Percentiles rank a stretch among this genome's conserved stretches.
Conservation (phyloP, 1,140 invertebrate species). For the Linepithema humile region DNA sequence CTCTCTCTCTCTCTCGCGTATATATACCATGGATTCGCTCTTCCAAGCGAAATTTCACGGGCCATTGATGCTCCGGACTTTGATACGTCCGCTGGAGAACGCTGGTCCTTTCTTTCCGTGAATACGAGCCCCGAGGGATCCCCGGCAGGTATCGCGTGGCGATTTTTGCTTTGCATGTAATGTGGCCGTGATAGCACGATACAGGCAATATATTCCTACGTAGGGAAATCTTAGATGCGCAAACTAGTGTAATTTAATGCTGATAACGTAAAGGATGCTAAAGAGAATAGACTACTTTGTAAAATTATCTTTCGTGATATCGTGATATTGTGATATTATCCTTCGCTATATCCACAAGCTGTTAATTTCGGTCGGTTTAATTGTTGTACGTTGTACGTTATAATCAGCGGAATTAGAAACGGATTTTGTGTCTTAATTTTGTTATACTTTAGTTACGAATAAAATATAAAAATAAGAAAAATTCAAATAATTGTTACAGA, state of each 20-base stretch:
- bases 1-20: slow-evolving; percentile 11
- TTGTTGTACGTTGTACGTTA: neutral
- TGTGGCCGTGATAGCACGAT: slow-evolving; percentile 16
- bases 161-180: slow-evolving; percentile 48
- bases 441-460: neutral
- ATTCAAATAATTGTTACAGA: neutral
- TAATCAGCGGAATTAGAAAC: neutral
- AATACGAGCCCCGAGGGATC: slow-evolving; percentile 36
- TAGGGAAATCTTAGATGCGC: neutral
- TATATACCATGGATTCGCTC: slow-evolving; percentile 31
- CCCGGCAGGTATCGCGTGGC: slow-evolving; percentile 1
- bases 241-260: slow-evolving; percentile 16
- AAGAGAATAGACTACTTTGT: neutral
- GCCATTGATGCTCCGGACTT: slow-evolving; percentile 54
- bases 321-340: neutral
- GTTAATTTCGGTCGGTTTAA: neutral
- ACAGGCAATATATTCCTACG: neutral
- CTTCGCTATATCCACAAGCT: neutral
- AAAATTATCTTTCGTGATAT: neutral
- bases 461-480: neutral
- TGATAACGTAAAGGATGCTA: slow-evolving; percentile 24
- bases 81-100: slow-evolving; percentile 35
- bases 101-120: neutral
- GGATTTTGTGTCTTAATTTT: neutral
- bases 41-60: slow-evolving; percentile 58